phyloP scores from a whole-genome alignment of 2,888 invertebrate genomes.

The Chrysolina haemoptera region DNA sequence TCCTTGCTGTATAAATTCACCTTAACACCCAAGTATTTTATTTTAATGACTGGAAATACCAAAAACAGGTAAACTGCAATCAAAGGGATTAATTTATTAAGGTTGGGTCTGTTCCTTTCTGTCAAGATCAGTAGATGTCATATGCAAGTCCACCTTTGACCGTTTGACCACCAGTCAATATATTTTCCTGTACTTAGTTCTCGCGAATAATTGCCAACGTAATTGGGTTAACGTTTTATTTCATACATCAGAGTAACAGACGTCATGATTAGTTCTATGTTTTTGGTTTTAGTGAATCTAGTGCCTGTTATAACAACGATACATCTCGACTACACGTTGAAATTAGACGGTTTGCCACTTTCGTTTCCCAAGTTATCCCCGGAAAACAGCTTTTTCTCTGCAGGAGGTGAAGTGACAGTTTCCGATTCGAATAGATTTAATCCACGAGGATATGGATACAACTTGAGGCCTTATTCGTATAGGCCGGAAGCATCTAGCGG shows the following conservation, averaged over 20 bases:
- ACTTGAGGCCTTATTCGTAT: not conserved
- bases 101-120: too few species aligned
- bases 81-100: too few species aligned
- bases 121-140: not conserved
- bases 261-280: constrained; percentile 16
- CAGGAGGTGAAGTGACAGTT: not conserved
- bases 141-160: constrained; percentile 5
- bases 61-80: too few species aligned
- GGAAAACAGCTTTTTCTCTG: constrained; percentile 37
- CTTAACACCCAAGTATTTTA: not conserved
- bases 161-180: constrained; percentile 10
- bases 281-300: constrained; percentile 52
- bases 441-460: not conserved
- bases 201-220: not conserved
- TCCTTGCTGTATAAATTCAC: too few species aligned
- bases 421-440: not conserved
- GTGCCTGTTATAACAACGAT: constrained; percentile 69
- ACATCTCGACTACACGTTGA: constrained; percentile 72
- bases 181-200: constrained; percentile 12
- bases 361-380: constrained; percentile 28
- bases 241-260: not conserved
- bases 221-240: not conserved
- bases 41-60: too few species aligned
- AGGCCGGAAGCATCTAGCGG: not conserved
- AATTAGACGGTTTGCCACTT: constrained; percentile 60